A percentile compares a stretch with the other conserved stretches of the same genome.
These are phyloP conservation scores for Taphrorychus bicolor DNA, from an alignment of 2,888 invertebrate genomes.

Conservation along the genomic window DNA sequence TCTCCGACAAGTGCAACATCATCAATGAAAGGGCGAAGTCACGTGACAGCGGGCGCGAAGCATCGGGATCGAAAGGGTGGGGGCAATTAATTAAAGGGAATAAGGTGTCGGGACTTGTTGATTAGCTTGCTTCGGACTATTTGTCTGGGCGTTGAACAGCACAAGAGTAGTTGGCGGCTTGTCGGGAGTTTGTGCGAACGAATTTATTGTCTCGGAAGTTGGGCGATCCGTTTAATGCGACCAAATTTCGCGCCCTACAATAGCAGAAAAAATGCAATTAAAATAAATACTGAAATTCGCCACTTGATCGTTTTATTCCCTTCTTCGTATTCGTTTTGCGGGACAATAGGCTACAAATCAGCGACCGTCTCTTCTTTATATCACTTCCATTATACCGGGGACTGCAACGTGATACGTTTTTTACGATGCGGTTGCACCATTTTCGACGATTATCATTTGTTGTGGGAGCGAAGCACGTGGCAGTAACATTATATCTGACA, in stretches of 20 bases:
- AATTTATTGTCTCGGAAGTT: background rate
- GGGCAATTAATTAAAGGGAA: constrained; percentile 33
- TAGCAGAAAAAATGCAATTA: background rate
- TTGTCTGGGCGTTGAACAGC: constrained; percentile 7
- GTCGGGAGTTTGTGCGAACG: constrained; percentile 1
- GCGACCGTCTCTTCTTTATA: constrained; percentile 36
- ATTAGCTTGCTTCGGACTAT: constrained; percentile 27
- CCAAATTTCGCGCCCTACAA: background rate
- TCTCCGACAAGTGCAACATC: background rate
- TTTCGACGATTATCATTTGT: constrained; percentile 45
- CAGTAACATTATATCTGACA: constrained; percentile 44
- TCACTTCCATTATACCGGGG: constrained; percentile 27
- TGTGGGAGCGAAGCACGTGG: constrained; percentile 47
- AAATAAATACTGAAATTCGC: background rate
- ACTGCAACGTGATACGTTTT: constrained; percentile 45
- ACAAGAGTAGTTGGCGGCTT: background rate
- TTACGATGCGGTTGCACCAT: constrained; percentile 42
- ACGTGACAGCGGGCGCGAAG: background rate
- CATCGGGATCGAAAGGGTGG: background rate
- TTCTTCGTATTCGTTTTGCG: background rate
- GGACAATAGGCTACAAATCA: constrained; percentile 46
- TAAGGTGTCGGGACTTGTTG: constrained; percentile 39
- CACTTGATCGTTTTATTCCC: background rate
- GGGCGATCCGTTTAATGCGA: background rate
- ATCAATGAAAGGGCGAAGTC: background rate